Conservation (phyloP, 1,140 invertebrate species). For the Acarapis woodi region DNA sequence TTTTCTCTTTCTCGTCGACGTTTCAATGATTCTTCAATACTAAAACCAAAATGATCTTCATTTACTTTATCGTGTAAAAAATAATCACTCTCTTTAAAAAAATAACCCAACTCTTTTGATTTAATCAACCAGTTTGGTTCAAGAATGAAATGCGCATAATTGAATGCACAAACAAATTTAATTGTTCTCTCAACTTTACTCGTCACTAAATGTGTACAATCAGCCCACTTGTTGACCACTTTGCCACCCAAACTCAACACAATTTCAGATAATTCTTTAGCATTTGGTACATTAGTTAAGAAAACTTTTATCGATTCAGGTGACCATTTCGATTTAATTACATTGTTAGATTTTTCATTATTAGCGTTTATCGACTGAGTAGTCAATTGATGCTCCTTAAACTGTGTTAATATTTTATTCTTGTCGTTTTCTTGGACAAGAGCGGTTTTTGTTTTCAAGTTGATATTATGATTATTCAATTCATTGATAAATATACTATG, state of each 20-base stretch:
- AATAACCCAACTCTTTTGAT: slow-evolving; percentile 36
- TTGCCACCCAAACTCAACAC: slow-evolving; percentile 41
- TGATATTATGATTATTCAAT: too few relatives aligned
- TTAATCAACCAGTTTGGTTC: slow-evolving; percentile 52
- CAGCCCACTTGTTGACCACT: slow-evolving; percentile 27
- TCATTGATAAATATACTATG: too few relatives aligned
- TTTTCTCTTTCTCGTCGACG: slow-evolving; percentile 19
- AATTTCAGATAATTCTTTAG: slow-evolving; percentile 2
- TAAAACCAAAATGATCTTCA: slow-evolving; percentile 43
- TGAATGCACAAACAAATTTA: slow-evolving; percentile 53
- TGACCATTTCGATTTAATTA: too few relatives aligned
- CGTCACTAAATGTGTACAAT: slow-evolving; percentile 67
- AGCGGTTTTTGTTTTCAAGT: too few relatives aligned
- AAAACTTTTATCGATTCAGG: slow-evolving; percentile 7
- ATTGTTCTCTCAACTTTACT: slow-evolving; percentile 36
- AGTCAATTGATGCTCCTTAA: too few relatives aligned
- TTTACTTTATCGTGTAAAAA: slow-evolving; percentile 36
- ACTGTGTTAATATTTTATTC: too few relatives aligned
- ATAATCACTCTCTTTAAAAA: slow-evolving; percentile 24
- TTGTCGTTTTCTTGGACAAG: too few relatives aligned
- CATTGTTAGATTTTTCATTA: too few relatives aligned
- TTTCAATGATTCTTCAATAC: slow-evolving; percentile 35
- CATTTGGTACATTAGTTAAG: slow-evolving; percentile 1
- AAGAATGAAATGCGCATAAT: slow-evolving; percentile 40
- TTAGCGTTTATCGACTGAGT: too few relatives aligned